Base-by-base conservation (phyloP, 2,797 vertebrate genomes). In the Rachycentron canadum region DNA sequence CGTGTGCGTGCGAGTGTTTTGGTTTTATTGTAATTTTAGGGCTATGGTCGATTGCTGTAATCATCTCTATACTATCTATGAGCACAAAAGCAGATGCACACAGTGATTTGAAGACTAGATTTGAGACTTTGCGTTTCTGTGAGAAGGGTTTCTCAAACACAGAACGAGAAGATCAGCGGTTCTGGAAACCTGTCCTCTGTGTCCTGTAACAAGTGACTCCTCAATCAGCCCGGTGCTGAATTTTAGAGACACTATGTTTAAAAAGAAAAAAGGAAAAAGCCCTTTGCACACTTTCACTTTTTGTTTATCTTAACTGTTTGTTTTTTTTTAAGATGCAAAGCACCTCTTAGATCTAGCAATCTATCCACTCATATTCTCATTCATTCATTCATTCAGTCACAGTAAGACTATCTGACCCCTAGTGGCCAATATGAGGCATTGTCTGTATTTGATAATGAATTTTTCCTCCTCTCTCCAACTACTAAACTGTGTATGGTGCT, bases 1-100 rank as follows among this genome's bases (percentile, higher is more conserved):
- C n/a, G 47, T 59, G 79, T 58, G 47, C 13, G 68, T 43, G 73
- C 60, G 64, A 62, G 58, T 63, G 67, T 78, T 87, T 72, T 72
- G 68, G 63, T 89, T 91, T 86, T 85, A 78, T 90, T 85, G 75
- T 86, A 83, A 75, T 90, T 83, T 74, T 89, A 88, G 88, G 88
- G 85, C 86, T 91, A 71, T 86, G 85, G 86, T 89, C 86, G 89
- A 91, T 92, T 76, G 84, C 88, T 89, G 87, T 91, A 89, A 91
- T 93, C 90, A 90, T 93, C 87, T 93, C 88, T 83, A 79, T 85
- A 79, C 90, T 86, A 88, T 86, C 75, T 87, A 86, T 85, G 83
- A 94, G 93, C 93, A 94, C 91, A 94, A 94, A 88, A 85, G 73
- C 80, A 88, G 86, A 91, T 85, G 90, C 87, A 92, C 91, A 91